Evolutionary conservation across 2,888 invertebrate species (phyloP).

Genomic region (Cinara cedri): DNA sequence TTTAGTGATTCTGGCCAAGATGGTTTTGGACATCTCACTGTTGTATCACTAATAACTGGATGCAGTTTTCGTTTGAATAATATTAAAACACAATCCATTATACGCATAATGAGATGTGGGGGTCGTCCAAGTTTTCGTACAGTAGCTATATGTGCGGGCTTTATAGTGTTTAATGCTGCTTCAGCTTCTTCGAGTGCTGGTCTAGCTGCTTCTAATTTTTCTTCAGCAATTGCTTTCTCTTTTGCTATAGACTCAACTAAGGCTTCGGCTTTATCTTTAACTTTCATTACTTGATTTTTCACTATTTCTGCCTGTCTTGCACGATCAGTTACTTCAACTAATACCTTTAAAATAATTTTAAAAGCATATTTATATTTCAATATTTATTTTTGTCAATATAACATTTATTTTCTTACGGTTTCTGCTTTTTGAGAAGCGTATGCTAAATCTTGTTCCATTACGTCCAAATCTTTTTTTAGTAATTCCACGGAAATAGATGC

Average conservation of each 20-base stretch:
- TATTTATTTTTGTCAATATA: neutral
- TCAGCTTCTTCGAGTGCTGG: constrained; percentile 96
- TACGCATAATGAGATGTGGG: constrained; percentile 95
- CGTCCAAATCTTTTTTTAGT: constrained; percentile 87
- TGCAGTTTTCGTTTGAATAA: constrained; percentile 89
- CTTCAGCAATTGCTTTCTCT: constrained; percentile 90
- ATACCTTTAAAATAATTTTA: constrained; percentile 61
- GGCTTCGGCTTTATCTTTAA: constrained; percentile 93
- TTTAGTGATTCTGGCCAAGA: constrained; percentile 96
- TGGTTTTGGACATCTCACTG: constrained; percentile 86
- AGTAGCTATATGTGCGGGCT: constrained; percentile 91
- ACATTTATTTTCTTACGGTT: constrained; percentile 66
- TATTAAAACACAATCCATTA: constrained; percentile 95
- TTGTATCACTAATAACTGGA: constrained; percentile 79
- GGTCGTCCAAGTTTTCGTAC: constrained; percentile 93
- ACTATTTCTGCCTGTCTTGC: constrained; percentile 95
- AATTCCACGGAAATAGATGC: constrained; percentile 92
- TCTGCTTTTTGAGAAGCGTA: constrained; percentile 92
- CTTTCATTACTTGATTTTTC: constrained; percentile 93
- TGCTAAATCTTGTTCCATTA: constrained; percentile 92
- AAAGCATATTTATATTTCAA: neutral
- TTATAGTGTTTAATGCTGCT: constrained; percentile 92
- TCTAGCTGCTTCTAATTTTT: constrained; percentile 92
- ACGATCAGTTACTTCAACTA: constrained; percentile 88
- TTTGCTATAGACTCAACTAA: constrained; percentile 84